Base-by-base conservation (phyloP, 2,888 invertebrate species). In the Steinernema hermaphroditum region DNA sequence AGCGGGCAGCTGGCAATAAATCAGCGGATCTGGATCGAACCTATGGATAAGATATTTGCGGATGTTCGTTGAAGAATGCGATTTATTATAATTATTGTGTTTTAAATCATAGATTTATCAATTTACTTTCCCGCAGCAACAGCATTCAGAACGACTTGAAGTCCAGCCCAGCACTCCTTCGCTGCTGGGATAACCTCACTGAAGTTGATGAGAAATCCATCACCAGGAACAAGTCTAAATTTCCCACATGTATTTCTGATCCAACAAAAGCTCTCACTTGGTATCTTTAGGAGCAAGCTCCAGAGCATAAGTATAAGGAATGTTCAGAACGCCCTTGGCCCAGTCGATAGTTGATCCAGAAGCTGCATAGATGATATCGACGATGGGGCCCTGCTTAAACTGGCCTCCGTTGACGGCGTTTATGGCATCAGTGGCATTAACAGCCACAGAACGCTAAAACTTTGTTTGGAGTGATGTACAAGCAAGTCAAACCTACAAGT, bases 191-290 rank as follows among this genome's bases (percentile, higher is more conserved):
- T 34, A 49, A 75, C 78, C 14, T 76, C 72, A n/a, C 32, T 32
- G 14, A 62, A 14, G n/a, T 78, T 62, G 8, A 75, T 19, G n/a
- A 76, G 19, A 32, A 75, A 75, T 0, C 76, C 76, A 44, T n/a
- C n/a, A n/a, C n/a, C 9, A 14, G 41, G 9, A 14, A 9, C 41
- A 9, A 41, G 14, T 9, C 41, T 9, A 8, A 41, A 14, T 41
- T 41, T 41, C 8, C 8, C 41, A 41, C 14, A 41, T 8, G 41
- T 9, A 9, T 41, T 41, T 41, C 8, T 8, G 41, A 8, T 41
- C 14, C 9, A 41, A 41, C 8, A 41, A n/a, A n/a, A n/a, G n/a
- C n/a, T n/a, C 41, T 41, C 14, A 41, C 41, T 8, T 41, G 41
- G 78, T 37, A 16, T 22, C 19, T 12, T 71, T 71, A 9, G 74